Evolutionary conservation across 64 coral and sea anemone genomes (phyloP).

Genomic region (Montipora capricornis): DNA sequence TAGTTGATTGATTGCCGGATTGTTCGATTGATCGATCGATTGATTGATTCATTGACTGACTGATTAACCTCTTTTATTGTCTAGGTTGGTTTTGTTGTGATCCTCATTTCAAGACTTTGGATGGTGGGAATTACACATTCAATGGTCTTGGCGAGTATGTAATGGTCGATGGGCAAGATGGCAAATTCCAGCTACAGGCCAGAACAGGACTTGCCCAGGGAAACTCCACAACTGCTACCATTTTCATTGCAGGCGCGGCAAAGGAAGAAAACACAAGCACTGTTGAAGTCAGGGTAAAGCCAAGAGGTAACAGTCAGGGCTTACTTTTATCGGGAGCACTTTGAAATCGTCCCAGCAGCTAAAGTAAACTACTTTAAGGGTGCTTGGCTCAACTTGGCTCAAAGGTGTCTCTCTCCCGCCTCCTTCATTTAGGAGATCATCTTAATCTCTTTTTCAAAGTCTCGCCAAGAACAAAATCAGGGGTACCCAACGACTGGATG

Average conservation of each 20-base stretch:
- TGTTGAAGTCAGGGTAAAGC: slow-evolving; percentile 8
- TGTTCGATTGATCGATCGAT: no score
- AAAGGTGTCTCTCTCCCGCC: no score
- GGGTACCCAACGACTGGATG: no score
- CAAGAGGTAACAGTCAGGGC: not conserved
- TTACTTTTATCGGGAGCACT: no score
- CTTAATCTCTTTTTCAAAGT: no score
- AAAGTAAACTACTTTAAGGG: no score
- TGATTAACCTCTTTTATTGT: not conserved
- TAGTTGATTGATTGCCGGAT: not conserved
- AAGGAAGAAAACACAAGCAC: slow-evolving; percentile 57
- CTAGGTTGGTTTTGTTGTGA: slow-evolving; percentile 63
- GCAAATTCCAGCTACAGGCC: slow-evolving; percentile 38
- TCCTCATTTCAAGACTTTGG: slow-evolving; percentile 51
- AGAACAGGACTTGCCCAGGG: slow-evolving; percentile 46
- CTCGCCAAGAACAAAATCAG: no score
- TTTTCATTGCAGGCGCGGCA: slow-evolving; percentile 27
- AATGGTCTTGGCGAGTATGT: slow-evolving; percentile 65
- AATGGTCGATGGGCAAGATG: slow-evolving; percentile 51
- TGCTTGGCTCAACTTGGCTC: no score
- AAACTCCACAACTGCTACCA: slow-evolving; percentile 40
- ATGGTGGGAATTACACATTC: slow-evolving; percentile 47
- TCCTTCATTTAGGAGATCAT: no score
- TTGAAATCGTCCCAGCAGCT: no score
- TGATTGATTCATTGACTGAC: not conserved